A percentile compares a stretch with the other conserved stretches of the same genome.
These are phyloP conservation scores for Cerastis leucographa DNA, from an alignment of 2,888 invertebrate genomes.

Conservation along the genomic window DNA sequence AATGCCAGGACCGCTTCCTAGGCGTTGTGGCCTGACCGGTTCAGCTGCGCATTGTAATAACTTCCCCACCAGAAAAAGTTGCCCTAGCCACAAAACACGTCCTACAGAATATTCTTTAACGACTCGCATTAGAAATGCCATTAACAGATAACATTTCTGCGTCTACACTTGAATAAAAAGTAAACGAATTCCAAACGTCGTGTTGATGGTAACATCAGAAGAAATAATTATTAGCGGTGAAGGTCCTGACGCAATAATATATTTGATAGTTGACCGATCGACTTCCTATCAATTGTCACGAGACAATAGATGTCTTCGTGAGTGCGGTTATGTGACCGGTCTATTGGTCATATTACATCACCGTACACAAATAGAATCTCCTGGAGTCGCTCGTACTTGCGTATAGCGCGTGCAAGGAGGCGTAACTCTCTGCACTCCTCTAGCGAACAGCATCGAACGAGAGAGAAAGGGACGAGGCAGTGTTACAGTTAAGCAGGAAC, in stretches of 20 bases:
- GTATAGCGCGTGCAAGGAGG: constrained; percentile 85
- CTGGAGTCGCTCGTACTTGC: constrained; percentile 84
- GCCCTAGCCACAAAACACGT: constrained; percentile 70
- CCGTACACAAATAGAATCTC: constrained; percentile 88
- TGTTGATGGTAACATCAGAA: constrained; percentile 45
- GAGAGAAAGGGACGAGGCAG: constrained; percentile 87
- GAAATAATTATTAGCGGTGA: constrained; percentile 61
- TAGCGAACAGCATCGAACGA: constrained; percentile 78
- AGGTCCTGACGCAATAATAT: constrained; percentile 61
- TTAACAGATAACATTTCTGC: constrained; percentile 64
- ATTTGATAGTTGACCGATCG: constrained; percentile 63
- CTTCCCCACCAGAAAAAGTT: constrained; percentile 80
- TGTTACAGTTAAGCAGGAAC: constrained; percentile 91
- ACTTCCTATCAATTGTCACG: constrained; percentile 68
- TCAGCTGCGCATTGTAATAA: constrained; percentile 78
- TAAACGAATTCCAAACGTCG: constrained; percentile 58
- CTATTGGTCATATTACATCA: constrained; percentile 86
- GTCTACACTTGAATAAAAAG: constrained; percentile 61
- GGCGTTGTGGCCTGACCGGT: constrained; percentile 77
- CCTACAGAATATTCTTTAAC: constrained; percentile 72
- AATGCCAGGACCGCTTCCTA: constrained; percentile 79
- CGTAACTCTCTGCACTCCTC: constrained; percentile 84
- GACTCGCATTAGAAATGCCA: constrained; percentile 69
- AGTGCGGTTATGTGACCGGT: constrained; percentile 77
- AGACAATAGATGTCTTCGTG: constrained; percentile 75